Evolutionary conservation across 2,113 vertebrate species (phyloP), one percentile per base, ranked within the genome.

Genomic region (Galemys pyrenaicus): DNA sequence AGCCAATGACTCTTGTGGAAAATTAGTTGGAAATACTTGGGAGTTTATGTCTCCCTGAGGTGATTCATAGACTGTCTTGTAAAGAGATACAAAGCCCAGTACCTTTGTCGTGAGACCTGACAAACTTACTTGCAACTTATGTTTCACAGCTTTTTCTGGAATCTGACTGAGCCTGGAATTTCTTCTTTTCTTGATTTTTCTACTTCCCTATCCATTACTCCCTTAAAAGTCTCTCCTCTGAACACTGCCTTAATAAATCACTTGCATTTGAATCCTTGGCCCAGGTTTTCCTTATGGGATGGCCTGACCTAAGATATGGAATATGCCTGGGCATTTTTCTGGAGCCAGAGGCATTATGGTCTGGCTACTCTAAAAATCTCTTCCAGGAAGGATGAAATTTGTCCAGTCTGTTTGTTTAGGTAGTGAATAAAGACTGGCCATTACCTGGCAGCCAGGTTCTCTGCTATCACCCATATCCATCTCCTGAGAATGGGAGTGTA

Each of bases 271-370:
- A 80, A 79, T 54, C n/a, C 20, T 91, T 94, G 56, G 68, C 92
- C 91, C 78, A 35, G 39, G 22, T 58, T 92, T 94, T 87, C 39
- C 80, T 89, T 89, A 37, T 91, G 58, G 54, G 79, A 92, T 93
- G 54, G 92, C 35, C 64, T 19, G 28, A 28, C 24, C n/a, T 37
- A 73, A 94, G 71, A 96, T 35, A 35, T 64, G 17, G 65, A 94
- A 60, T 86, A 87, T 5, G 91, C 10, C 94, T 24, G 51, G 44
- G 28, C 15, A 90, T n/a, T 94, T 68, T 87, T 73, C 58, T 94
- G 74, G 60, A 95, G 51, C 60, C 39, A 87, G 39, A 39, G 44
- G 22, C 35, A 80, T 89, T 86, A 94, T 10, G 39, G 22, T 6
- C 35, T 67, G 30, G 46, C 58, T 39, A 89, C 35, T 88, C 10